phyloP scores from a whole-genome alignment of 1,140 invertebrate species.

The Panagrolaimus sp. region DNA sequence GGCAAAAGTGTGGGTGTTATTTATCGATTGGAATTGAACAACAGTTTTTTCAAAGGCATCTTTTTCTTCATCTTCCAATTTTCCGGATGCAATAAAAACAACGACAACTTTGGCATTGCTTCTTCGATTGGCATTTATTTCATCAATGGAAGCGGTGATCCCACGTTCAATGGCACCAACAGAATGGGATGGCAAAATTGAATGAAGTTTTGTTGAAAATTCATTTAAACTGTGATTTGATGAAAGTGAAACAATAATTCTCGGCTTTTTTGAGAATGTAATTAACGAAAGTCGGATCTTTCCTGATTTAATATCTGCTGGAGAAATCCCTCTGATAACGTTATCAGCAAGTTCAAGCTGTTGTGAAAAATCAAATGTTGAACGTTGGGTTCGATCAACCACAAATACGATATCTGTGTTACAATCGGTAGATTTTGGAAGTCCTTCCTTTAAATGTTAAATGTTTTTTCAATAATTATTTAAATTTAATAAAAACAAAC shows the following conservation, averaged over 20 bases:
- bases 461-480: no score
- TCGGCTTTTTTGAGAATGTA: slow-evolving; percentile 3
- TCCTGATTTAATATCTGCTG: not conserved
- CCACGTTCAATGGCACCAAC: not conserved
- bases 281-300: not conserved
- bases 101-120: slow-evolving; percentile 8
- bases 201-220: not conserved
- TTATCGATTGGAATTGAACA: not conserved
- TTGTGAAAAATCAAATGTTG: slow-evolving; percentile 26
- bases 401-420: slow-evolving; percentile 32
- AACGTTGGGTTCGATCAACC: slow-evolving; percentile 29
- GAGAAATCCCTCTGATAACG: slow-evolving; percentile 11
- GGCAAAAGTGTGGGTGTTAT: not conserved
- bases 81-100: not conserved
- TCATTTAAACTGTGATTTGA: not conserved
- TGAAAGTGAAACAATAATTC: not conserved
- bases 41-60: not conserved
- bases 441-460: not conserved
- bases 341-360: slow-evolving; percentile 25
- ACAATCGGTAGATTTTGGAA: slow-evolving; percentile 10
- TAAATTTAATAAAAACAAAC: no score
- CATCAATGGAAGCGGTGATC: not conserved
- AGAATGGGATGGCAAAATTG: not conserved
- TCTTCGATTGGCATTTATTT: slow-evolving; percentile 1
- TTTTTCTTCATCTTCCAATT: not conserved